phyloP scores from a whole-genome alignment of 2,113 vertebrate species.

The Pachycephala philippinensis region DNA sequence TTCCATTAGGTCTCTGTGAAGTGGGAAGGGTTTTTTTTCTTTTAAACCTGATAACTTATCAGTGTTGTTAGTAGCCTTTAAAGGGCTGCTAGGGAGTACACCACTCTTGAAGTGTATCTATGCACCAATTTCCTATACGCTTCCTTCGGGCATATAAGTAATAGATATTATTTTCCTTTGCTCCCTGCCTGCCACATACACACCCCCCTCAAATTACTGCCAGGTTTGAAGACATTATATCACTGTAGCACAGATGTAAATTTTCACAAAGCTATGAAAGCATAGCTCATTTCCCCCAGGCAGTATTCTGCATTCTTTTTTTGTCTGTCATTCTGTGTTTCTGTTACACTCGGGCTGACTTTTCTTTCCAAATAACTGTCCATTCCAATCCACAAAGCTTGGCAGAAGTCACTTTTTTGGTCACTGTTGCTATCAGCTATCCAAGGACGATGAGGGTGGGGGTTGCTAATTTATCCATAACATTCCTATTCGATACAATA shows the following conservation, averaged over 20 bases:
- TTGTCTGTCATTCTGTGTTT: conserved; percentile 39
- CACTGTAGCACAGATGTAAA: conserved; percentile 41
- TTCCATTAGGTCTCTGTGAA: not conserved
- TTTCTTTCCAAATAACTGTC: conserved; percentile 6
- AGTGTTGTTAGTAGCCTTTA: not conserved
- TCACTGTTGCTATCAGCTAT: not conserved
- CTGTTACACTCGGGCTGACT: not conserved
- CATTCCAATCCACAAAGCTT: conserved; percentile 17
- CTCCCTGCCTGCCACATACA: not conserved
- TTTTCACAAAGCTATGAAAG: conserved; percentile 10
- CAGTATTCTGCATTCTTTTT: conserved; percentile 45
- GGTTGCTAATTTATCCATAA: not conserved
- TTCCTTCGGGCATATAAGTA: not conserved
- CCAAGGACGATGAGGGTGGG: not conserved
- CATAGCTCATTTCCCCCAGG: conserved; percentile 33
- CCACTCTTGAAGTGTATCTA: not conserved
- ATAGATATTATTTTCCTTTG: not conserved
- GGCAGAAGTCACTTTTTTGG: not conserved
- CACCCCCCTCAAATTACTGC: not conserved
- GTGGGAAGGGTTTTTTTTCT: not conserved
- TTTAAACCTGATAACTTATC: not conserved
- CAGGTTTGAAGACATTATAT: not conserved
- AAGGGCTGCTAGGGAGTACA: not conserved
- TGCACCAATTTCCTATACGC: not conserved
- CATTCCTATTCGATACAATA: not conserved